phyloP scores from a whole-genome alignment of 2,113 vertebrate genomes.

The Pogonocichla stellata region DNA sequence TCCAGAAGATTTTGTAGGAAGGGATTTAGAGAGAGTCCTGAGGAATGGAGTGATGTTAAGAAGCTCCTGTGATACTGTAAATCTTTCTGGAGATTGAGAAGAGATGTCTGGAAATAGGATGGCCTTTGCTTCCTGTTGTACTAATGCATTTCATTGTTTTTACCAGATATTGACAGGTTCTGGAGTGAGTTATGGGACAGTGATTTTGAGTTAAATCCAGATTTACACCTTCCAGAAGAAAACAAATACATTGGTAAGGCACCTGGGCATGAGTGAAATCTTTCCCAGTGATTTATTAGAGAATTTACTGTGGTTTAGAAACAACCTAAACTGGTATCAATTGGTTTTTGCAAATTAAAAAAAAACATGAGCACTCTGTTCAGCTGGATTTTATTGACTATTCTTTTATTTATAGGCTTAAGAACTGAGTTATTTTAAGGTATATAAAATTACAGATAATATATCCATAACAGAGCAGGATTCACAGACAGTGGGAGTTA shows the following conservation, averaged over 20 bases:
- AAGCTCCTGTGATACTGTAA: not conserved
- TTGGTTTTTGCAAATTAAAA: not conserved
- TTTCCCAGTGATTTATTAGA: not conserved
- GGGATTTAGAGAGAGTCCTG: not conserved
- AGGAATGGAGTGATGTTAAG: not conserved
- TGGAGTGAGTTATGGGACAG: constrained; percentile 86
- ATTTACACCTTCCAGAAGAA: constrained; percentile 90
- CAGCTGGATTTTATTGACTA: not conserved
- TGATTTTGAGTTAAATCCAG: constrained; percentile 82
- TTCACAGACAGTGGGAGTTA: not conserved
- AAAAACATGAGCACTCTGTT: not conserved
- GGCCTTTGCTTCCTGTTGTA: not conserved
- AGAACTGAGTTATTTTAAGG: not conserved
- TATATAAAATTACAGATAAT: not conserved
- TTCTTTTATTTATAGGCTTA: not conserved
- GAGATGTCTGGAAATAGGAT: not conserved
- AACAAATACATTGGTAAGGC: constrained; percentile 92
- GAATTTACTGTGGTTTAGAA: not conserved
- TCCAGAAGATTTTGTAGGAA: not conserved
- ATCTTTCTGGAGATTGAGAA: not conserved
- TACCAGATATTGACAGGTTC: constrained; percentile 82
- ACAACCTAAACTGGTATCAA: not conserved
- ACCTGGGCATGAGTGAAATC: not conserved
- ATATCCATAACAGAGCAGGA: not conserved
- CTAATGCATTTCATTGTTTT: not conserved